phyloP scores from a whole-genome alignment of 2,113 vertebrate genomes.

The Xenopus tropicalis region DNA sequence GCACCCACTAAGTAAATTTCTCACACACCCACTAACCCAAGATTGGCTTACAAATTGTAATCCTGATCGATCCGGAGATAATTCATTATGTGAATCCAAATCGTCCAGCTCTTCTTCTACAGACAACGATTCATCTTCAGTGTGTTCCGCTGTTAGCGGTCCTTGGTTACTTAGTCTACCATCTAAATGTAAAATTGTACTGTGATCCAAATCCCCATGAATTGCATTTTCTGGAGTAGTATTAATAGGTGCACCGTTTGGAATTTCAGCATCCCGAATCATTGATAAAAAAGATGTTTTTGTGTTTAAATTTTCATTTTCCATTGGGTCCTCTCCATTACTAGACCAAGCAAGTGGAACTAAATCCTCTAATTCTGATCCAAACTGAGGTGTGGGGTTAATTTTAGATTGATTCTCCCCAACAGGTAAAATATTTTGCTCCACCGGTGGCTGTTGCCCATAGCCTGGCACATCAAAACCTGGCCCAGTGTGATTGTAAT shows the following conservation, averaged over 20 bases:
- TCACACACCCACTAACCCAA: no score
- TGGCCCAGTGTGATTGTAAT: conserved; percentile 6
- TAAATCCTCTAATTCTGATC: conserved; percentile 24
- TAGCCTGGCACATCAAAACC: conserved; percentile 17
- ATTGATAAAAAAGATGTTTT: conserved; percentile 38
- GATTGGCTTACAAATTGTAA: conserved; percentile 69
- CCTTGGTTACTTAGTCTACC: neutral
- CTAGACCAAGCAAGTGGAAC: conserved; percentile 23
- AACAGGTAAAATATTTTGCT: neutral
- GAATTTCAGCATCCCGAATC: conserved; percentile 29
- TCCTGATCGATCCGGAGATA: conserved; percentile 57
- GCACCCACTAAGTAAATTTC: no score
- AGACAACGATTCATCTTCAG: conserved; percentile 44
- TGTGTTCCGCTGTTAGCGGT: neutral
- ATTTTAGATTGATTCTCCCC: conserved; percentile 19
- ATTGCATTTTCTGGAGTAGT: neutral
- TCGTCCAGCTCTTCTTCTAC: conserved; percentile 60
- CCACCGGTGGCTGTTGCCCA: conserved; percentile 7
- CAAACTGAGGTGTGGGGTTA: conserved; percentile 7
- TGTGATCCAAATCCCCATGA: neutral
- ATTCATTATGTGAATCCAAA: conserved; percentile 58
- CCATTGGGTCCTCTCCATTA: neutral
- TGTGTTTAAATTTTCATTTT: neutral
- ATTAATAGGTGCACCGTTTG: conserved; percentile 4
- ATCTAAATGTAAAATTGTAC: neutral